phyloP scores from a whole-genome alignment of 2,888 invertebrate genomes.

The Scaptomyza parva region DNA sequence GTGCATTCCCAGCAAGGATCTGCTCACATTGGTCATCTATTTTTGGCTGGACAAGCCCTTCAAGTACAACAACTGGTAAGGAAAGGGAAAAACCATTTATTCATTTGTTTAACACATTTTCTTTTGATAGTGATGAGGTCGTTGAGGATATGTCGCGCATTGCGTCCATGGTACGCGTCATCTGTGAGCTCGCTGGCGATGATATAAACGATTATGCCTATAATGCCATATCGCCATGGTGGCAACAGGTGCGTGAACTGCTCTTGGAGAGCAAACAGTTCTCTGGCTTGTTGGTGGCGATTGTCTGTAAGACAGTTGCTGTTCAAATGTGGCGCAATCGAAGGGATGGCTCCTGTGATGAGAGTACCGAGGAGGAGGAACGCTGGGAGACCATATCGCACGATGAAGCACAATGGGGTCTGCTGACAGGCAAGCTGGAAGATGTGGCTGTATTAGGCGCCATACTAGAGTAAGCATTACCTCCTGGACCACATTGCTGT shows the following conservation, averaged over 20 bases:
- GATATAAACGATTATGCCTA: constrained; percentile 86
- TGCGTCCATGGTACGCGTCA: constrained; percentile 87
- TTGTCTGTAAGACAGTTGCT: constrained; percentile 92
- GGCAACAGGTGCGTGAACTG: constrained; percentile 91
- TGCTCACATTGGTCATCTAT: constrained; percentile 89
- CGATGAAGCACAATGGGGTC: constrained; percentile 94
- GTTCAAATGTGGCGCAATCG: constrained; percentile 76
- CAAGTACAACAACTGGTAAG: constrained; percentile 81
- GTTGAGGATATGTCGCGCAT: constrained; percentile 89
- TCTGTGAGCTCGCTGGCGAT: constrained; percentile 88
- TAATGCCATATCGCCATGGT: constrained; percentile 91
- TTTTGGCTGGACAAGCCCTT: constrained; percentile 90
- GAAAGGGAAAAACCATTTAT: not conserved
- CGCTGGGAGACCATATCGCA: constrained; percentile 93
- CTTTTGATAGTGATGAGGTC: constrained; percentile 80
- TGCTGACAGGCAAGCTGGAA: constrained; percentile 94
- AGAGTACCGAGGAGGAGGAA: constrained; percentile 85
- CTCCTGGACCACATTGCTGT: not conserved
- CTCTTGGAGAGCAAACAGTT: constrained; percentile 91
- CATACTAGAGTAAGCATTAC: constrained; percentile 86
- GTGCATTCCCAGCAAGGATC: constrained; percentile 86
- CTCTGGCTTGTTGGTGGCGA: constrained; percentile 92
- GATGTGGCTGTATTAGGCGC: constrained; percentile 92
- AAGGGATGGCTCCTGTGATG: constrained; percentile 83
- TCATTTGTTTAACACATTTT: not conserved